Evolutionary conservation across 2,888 invertebrate species (phyloP), one percentile per base, ranked within the genome.

Genomic region (Metopia argyrocephala): DNA sequence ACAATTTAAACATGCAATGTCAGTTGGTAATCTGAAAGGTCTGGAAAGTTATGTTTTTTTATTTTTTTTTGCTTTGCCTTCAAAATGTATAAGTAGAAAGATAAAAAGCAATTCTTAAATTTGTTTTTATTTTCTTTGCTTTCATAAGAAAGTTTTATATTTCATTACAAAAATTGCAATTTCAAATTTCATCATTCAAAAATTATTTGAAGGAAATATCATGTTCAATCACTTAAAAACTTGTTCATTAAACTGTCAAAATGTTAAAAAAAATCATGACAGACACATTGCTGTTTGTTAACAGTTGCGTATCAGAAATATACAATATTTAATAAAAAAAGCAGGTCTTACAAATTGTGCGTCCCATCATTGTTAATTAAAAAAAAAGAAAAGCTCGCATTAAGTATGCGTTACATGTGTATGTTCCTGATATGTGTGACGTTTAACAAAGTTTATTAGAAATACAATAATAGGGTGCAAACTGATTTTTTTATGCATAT

Each of bases 1-100:
- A 28, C 20, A 52, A 20, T n/a, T 48, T 48, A 61, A 79, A 76
- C 79, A 79, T 71, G 71, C 76, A 65, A 71, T 56, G 45, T 56
- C 61, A 74, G 9, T 12, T 52, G 38, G 15, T 20, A 9, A 28
- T 64, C 9, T 18, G 27, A 15, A 65, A 21, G 46, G 57, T 75
- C 69, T 79, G 48, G 4, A 79, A 79, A 74, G 64, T 79, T 73
- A 56, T 25, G 1, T 21, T 18, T 28, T 5, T 21, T 79, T 73
- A 56, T 25, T 1, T 21, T 18, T 28, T 5, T 21, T 28, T 59
- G 38, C 28, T 15, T 12, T 38, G 38, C 38, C 38, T 38, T 38
- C 3, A 38, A 38, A 38, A 4, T 12, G 15, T 12, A 12, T 6
- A 38, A 38, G 38, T 12, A 38, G 12, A 50, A 71, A n/a, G 20